Base-by-base conservation (phyloP, 1,140 invertebrate species). In the Drosophila mojavensis region DNA sequence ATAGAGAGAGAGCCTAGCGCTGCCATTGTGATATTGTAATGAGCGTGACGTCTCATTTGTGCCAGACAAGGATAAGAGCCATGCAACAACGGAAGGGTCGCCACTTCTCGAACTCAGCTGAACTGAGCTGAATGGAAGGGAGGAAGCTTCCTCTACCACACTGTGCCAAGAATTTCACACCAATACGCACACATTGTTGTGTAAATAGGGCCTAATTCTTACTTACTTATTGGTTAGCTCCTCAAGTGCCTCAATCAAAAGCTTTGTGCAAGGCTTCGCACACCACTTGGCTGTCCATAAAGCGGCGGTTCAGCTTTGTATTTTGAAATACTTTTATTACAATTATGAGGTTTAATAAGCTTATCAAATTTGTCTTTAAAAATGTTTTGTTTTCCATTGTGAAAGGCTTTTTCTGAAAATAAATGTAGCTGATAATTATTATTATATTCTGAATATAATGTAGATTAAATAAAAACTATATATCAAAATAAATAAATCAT, bases 41-140 rank as follows among this genome's bases (percentile, higher is more conserved):
- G 70, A 81, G 79, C 66, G 75, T 75, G 79, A 82, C 79, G 79
- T 82, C 79, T 81, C 67, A 78, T 70, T 82, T 81, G 70, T 55
- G 39, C 28, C 36, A 59, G 60, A 64, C 72, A 70, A 64, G 69
- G 43, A 53, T 43, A 59, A 66, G 39, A 58, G 36, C 45, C 33
- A 43, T 20, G 71, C 7, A 17, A 65, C 7, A 17, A 65, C 9
- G 61, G 56, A 67, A 78, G 75, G 63, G 55, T 30, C 51, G 26
- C 13, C 5, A 3, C 20, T 24, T 24, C 20, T 24, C 20, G 43
- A 13, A 45, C 39, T 36, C 30, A 15, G n/a, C 13, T 3, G 36
- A 7, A 20, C 51, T 28, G 3, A 62, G 26, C 50, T 53, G 4
- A 5, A 30, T 0, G 4, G 28, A 30, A 30, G 28, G 4, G 28